Evolutionary conservation across 2,113 vertebrate species (phyloP), one percentile per base, ranked within the genome.

Genomic region (Epinephelus cyanopodus): DNA sequence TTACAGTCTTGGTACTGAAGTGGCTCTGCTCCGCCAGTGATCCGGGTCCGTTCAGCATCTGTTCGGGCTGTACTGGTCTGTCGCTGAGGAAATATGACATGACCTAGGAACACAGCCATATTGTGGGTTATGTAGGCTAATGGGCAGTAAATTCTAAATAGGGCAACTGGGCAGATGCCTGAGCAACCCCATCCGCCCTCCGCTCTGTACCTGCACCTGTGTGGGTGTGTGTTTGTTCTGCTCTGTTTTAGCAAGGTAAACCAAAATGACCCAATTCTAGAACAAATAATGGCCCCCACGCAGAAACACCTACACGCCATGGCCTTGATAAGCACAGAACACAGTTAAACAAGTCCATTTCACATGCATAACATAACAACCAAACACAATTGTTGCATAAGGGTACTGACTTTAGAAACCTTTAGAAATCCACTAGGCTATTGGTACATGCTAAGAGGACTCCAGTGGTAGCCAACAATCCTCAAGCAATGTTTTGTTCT

Each of bases 21-120:
- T 47, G 66, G 67, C 80, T 83, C 42, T 10, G 25, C 72, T 75
- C 66, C 10, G 50, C 62, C 81, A 33, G 70, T 54, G 74, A 72
- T 80, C 75, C 58, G 62, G 33, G 66, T 75, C 84, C 57, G 4
- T 80, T 77, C 67, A 47, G 88, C 80, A 82, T 85, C 85, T 82
- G 82, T 53, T 64, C 54, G 18, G 60, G 52, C 74, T 70, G 74
- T 25, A 65, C 53, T 18, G 70, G 14, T 61, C 66, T 1, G 25
- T 54, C 67, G 47, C 25, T 23, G 53, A 71, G 58, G 67, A 52
- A 70, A 77, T 60, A 21, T 19, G 53, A 74, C 68, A 25, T 27
- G 45, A 53, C 73, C 56, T 1, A 64, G 15, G 68, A 75, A 68
- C 45, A 18, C 48, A 3, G 47, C 65, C 58, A 54, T 65, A 70